Percentiles rank a stretch among this genome's conserved stretches.
phyloP scores from a whole-genome alignment of 2,113 vertebrate species.

The Sylvia atricapilla region DNA sequence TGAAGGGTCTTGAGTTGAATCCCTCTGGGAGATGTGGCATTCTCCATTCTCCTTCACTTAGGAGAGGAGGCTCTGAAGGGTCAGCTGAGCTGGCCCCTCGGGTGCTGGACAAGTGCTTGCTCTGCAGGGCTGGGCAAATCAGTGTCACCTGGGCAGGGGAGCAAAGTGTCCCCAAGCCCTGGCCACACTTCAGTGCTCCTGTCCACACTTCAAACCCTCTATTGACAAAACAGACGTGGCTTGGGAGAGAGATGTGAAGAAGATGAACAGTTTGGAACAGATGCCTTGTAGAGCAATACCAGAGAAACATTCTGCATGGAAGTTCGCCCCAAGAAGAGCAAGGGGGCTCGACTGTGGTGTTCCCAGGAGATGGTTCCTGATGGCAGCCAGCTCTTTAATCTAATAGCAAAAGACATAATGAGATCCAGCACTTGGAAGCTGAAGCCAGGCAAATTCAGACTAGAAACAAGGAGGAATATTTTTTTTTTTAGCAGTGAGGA shows the following conservation, averaged over 20 bases:
- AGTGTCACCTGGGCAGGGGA: background rate
- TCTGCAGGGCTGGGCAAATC: background rate
- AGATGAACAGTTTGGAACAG: background rate
- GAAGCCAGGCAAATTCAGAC: slow-evolving; percentile 44
- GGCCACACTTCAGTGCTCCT: background rate
- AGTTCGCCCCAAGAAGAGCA: background rate
- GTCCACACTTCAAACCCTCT: background rate
- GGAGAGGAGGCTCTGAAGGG: background rate
- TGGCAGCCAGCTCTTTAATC: slow-evolving; percentile 22
- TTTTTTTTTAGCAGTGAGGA: slow-evolving; percentile 13
- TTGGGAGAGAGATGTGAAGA: background rate
- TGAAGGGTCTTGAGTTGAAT: background rate
- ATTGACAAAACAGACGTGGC: background rate
- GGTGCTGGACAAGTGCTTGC: background rate
- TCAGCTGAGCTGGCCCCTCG: background rate
- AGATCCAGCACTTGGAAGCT: slow-evolving; percentile 29
- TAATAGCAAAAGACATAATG: background rate
- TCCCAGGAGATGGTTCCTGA: background rate
- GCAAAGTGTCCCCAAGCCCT: accelerated
- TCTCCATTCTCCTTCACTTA: background rate
- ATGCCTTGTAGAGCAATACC: background rate
- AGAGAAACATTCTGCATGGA: accelerated
- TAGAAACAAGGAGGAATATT: slow-evolving; percentile 19
- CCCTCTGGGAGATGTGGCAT: background rate
- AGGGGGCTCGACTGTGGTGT: background rate